Evolutionary conservation across 2,888 invertebrate species (phyloP).

Genomic region (Lasiommata megera): DNA sequence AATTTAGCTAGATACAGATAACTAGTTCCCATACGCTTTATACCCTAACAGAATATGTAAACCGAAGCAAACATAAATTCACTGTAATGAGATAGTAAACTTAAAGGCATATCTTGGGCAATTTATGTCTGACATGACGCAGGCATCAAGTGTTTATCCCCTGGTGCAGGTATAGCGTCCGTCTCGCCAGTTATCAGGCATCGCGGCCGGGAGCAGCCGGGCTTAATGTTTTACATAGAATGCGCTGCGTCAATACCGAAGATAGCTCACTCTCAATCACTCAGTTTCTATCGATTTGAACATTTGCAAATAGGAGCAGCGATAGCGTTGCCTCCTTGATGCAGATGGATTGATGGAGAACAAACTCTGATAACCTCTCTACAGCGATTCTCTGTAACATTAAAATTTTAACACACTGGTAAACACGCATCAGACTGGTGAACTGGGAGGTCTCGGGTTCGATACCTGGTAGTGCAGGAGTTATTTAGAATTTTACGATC

Average conservation of each 20-base stretch:
- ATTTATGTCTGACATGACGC: conserved; percentile 33
- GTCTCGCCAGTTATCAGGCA: conserved; percentile 34
- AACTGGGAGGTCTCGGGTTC: neutral
- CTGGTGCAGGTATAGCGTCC: conserved; percentile 54
- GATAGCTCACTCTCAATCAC: conserved; percentile 70
- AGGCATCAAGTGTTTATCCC: conserved; percentile 32
- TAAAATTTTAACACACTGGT: too few relatives aligned
- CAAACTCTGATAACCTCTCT: conserved; percentile 7
- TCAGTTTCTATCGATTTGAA: conserved; percentile 58
- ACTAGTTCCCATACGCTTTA: conserved; percentile 16
- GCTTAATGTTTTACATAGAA: conserved; percentile 80
- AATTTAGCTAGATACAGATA: neutral
- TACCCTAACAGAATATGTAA: conserved; percentile 14
- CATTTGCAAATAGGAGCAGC: conserved; percentile 66
- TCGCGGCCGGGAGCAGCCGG: conserved; percentile 45
- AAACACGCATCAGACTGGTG: too few relatives aligned
- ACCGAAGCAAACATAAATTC: conserved; percentile 26
- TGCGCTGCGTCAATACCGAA: conserved; percentile 67
- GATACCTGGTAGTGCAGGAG: too few relatives aligned
- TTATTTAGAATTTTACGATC: too few relatives aligned
- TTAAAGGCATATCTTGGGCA: conserved; percentile 30
- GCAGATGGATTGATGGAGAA: conserved; percentile 31
- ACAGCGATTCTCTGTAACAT: neutral
- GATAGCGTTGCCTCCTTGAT: conserved; percentile 49
- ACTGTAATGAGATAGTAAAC: conserved; percentile 33